Percentiles rank a stretch among this genome's conserved stretches.
Conservation (phyloP, 2,113 vertebrate genomes). For the Ailuropoda melanoleuca region DNA sequence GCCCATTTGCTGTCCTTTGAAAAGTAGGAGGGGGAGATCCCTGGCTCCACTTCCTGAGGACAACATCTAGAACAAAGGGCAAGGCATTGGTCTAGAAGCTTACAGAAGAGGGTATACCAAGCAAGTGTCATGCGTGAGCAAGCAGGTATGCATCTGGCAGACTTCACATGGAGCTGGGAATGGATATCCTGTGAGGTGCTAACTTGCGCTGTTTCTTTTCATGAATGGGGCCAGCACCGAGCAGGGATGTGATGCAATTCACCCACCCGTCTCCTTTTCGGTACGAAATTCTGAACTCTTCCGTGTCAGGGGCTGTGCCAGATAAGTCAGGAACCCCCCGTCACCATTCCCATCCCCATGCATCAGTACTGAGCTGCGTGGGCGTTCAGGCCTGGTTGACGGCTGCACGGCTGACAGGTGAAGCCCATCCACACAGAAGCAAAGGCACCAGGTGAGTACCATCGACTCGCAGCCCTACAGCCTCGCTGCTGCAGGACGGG, state of each 20-base stretch:
- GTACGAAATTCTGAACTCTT: neutral
- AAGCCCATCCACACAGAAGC: no score
- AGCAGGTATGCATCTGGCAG: accelerated
- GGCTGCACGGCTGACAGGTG: neutral
- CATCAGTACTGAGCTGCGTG: accelerated
- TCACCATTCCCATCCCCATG: accelerated
- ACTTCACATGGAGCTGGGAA: accelerated
- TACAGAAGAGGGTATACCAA: neutral
- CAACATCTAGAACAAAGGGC: accelerated
- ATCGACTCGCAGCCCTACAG: accelerated
- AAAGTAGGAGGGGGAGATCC: no score
- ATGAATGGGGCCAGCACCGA: accelerated
- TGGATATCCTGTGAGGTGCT: neutral
- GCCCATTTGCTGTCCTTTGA: neutral
- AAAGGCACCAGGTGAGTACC: neutral
- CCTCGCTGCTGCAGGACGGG: neutral
- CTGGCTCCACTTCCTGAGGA: neutral
- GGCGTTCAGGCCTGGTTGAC: accelerated
- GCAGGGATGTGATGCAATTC: accelerated
- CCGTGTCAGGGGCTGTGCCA: no score
- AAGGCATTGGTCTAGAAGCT: accelerated
- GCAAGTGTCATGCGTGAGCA: accelerated
- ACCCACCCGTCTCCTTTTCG: neutral
- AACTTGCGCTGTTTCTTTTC: accelerated
- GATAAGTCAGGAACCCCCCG: accelerated